Base-by-base conservation (phyloP, 2,113 vertebrate species). In the Psephotus haematonotus region DNA sequence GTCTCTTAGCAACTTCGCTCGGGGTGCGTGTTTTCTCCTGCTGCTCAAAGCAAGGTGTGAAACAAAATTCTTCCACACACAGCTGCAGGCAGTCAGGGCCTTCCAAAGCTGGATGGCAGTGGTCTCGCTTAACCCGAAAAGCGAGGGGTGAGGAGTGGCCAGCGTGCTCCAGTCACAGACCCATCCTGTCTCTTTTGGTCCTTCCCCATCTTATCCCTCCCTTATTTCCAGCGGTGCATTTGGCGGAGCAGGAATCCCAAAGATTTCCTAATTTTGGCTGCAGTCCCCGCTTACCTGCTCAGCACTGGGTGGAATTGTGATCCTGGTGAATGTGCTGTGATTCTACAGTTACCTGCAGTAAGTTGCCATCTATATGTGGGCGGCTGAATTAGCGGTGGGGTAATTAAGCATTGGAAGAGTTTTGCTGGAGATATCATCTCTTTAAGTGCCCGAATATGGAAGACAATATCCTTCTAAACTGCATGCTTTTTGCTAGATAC, bases 1-100 rank as follows among this genome's bases (percentile, higher is more conserved):
- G 91, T 97, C 96, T 97, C 96, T 93, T 94, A 95, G 95, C 96
- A 97, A 94, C 96, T 74, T 35, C 41, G 0, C 86, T 72, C 3
- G 2, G 16, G 60, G 6, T 37, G 86, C 29, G 4, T 43, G 68
- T 46, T 64, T 75, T 20, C 79, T 92, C 12, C 78, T 29, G 82
- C 53, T 64, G 93, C 93, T 88, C 5, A 4, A 9, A 25, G 82
- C 63, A 46, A 80, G 86, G 94, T 88, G 88, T 72, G 93, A 89
- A 80, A 27, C 55, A 29, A 4, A 44, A 37, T n/a, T 22, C 67
- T n/a, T 20, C 14, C 37, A 17, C 13, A 2, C 0, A n/a, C 81
- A 31, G 59, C 86, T 33, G 75, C 29, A 1, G 11, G 2, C 1
- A 10, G 35, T 2, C 2, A 0, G 47, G 39, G n/a, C 79, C 64